Percentiles rank a stretch among this genome's conserved stretches.
These are phyloP conservation scores for Channallabes apus DNA, from an alignment of 2,797 vertebrate species.

Conservation along the genomic window DNA sequence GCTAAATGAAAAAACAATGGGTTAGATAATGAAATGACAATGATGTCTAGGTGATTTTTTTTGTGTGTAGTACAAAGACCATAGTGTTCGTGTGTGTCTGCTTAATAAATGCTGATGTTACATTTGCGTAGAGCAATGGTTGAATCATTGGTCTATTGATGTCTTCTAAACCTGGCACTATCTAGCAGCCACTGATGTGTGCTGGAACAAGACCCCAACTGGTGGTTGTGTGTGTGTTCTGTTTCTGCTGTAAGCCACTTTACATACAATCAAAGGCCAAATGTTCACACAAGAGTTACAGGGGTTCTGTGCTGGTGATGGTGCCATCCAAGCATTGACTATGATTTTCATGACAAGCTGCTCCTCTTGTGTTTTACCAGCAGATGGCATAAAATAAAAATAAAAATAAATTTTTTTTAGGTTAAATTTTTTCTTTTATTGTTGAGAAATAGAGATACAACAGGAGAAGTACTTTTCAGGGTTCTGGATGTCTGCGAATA, in stretches of 20 bases:
- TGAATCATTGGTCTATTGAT: not conserved
- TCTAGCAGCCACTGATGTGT: not conserved
- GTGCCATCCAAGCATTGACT: not conserved
- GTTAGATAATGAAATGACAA: not conserved
- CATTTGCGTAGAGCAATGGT: not conserved
- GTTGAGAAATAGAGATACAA: not conserved
- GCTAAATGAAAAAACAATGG: not conserved
- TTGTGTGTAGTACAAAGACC: not conserved
- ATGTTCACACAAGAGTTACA: not conserved
- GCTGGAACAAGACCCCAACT: not conserved
- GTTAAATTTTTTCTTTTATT: not conserved
- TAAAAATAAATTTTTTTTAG: not conserved
- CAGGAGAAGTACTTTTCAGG: not conserved
- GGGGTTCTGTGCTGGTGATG: not conserved
- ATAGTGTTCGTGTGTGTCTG: not conserved
- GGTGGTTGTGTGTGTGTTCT: not conserved
- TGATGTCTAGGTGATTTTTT: not conserved
- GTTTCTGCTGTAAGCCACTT: not conserved
- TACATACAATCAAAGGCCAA: not conserved
- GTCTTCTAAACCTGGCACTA: not conserved
- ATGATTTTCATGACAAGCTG: not conserved
- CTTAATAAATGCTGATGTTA: too few relatives aligned
- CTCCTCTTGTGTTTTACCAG: not conserved
- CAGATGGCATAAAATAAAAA: not conserved
- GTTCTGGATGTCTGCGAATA: not conserved